Evolutionary conservation across 1,140 invertebrate genomes (phyloP).

Genomic region (Cotesia glomerata): DNA sequence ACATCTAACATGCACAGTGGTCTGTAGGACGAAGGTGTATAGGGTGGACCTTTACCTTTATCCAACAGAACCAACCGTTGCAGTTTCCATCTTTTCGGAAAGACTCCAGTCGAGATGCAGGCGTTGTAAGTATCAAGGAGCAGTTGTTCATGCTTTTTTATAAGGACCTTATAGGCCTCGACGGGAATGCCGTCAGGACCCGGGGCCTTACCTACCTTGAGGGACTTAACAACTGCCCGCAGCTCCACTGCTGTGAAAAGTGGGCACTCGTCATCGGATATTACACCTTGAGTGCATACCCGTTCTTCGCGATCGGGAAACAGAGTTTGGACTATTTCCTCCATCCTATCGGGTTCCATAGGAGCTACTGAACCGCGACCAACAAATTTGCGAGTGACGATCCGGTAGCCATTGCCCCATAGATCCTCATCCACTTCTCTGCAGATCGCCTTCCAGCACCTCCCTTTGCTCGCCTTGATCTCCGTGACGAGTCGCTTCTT

Average conservation of each 20-base stretch:
- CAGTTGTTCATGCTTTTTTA: not conserved
- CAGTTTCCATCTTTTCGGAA: conserved; percentile 12
- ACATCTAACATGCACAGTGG: conserved; percentile 34
- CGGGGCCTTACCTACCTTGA: conserved; percentile 42
- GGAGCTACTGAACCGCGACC: not conserved
- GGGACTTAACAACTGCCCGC: no score
- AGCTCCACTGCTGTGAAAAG: conserved; percentile 23
- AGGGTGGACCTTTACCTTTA: conserved; percentile 31
- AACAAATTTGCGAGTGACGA: conserved; percentile 36
- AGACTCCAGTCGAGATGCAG: not conserved
- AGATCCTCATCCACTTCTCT: conserved; percentile 38
- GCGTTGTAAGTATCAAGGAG: conserved; percentile 30
- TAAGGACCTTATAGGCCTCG: conserved; percentile 25
- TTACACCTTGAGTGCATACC: not conserved
- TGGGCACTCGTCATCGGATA: conserved; percentile 3
- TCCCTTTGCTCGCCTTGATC: conserved; percentile 34
- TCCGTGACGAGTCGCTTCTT: conserved; percentile 24
- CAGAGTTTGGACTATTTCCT: not conserved
- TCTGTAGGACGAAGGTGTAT: conserved; percentile 36
- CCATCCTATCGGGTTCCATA: not conserved
- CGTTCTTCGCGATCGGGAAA: not conserved
- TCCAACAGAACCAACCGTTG: conserved; percentile 20
- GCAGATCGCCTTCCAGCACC: conserved; percentile 32
- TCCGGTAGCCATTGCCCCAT: conserved; percentile 42
- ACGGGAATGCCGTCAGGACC: conserved; percentile 37